phyloP scores from a whole-genome alignment of 2,113 vertebrate genomes.

The Illadopsis cleaveri region DNA sequence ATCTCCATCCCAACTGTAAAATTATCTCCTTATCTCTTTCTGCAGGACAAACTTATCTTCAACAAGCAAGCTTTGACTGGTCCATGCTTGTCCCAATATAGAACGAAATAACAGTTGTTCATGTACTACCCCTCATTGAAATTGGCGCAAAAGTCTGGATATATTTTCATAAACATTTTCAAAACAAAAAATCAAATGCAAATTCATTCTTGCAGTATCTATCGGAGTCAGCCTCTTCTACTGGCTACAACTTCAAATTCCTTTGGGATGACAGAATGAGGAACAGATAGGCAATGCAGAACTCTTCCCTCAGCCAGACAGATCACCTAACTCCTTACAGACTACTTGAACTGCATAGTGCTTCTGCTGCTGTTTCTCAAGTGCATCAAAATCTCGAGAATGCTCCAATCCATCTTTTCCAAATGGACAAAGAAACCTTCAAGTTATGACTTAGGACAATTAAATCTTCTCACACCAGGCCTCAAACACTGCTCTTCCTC shows the following conservation, averaged over 20 bases:
- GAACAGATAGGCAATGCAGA: fast-evolving
- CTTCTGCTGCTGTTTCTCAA: neutral
- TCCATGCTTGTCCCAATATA: neutral
- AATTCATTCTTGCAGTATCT: neutral
- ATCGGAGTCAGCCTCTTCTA: neutral
- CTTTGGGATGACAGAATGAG: neutral
- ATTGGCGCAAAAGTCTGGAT: neutral
- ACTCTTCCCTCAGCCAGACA: neutral
- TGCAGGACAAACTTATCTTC: neutral
- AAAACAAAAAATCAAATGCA: neutral
- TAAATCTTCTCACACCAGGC: neutral
- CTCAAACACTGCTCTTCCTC: neutral
- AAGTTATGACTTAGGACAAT: neutral
- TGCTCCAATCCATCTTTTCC: neutral
- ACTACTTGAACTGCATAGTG: neutral
- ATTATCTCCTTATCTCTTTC: neutral
- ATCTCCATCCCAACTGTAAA: neutral
- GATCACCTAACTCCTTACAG: neutral
- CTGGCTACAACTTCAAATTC: neutral
- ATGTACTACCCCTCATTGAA: neutral
- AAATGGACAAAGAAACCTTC: neutral
- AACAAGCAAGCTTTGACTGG: neutral
- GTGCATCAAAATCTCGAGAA: neutral
- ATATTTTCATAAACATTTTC: neutral
- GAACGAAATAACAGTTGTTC: neutral